Evolutionary conservation across 2,888 invertebrate species (phyloP).

Genomic region (Tipula confusa): DNA sequence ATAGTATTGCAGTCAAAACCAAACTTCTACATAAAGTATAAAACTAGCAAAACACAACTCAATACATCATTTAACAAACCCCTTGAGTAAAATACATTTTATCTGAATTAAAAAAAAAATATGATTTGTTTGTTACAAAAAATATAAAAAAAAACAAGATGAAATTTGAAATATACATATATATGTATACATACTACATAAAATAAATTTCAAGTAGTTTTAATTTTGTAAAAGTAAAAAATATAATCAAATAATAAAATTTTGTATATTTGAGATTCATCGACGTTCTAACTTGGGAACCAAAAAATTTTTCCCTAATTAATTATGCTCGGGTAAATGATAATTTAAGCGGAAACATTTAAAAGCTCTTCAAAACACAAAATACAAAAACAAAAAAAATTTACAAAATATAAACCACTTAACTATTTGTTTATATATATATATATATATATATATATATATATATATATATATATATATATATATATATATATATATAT

Average conservation of each 20-base stretch:
- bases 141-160: not conserved
- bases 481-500: no score
- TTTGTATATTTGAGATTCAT: not conserved
- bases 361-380: not conserved
- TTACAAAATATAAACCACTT: not conserved
- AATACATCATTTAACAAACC: conserved; percentile 5
- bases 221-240: not conserved
- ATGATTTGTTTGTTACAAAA: not conserved
- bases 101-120: not conserved
- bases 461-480: no score
- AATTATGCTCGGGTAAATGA: not conserved
- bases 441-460: no score
- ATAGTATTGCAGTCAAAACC: not conserved
- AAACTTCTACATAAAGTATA: not conserved
- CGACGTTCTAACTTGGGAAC: not conserved
- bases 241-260: not conserved
- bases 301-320: not conserved
- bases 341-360: not conserved
- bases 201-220: not conserved
- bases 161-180: not conserved
- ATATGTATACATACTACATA: not conserved
- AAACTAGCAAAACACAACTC: not conserved
- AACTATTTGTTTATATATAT: no score
- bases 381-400: not conserved
- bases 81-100: conserved; percentile 20